These are phyloP conservation scores for Drosophila macrothrix DNA, from an alignment of 2,888 invertebrate species.

Conservation along the genomic window DNA sequence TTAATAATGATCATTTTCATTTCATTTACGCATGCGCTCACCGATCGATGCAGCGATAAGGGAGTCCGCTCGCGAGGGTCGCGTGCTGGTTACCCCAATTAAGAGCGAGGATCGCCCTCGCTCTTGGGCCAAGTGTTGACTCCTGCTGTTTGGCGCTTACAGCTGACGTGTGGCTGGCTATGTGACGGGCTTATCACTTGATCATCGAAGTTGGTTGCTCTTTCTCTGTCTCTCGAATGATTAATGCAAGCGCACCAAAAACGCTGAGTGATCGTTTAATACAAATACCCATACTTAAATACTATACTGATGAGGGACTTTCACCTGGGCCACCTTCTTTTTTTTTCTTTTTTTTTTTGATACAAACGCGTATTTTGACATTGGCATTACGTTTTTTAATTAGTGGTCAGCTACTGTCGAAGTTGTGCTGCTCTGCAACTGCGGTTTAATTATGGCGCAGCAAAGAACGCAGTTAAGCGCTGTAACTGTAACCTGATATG, in stretches of 20 bases:
- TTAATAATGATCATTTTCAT: constrained; percentile 84
- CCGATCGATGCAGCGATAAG: constrained; percentile 65
- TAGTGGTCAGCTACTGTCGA: constrained; percentile 64
- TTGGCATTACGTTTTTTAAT: constrained; percentile 62
- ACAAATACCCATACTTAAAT: constrained; percentile 22
- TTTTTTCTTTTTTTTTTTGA: background rate
- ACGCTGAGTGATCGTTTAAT: constrained; percentile 84
- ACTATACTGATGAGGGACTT: constrained; percentile 38
- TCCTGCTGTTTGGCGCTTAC: constrained; percentile 84
- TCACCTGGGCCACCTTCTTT: constrained; percentile 40
- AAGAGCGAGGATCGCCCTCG: constrained; percentile 43
- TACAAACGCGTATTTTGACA: constrained; percentile 53
- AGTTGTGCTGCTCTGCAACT: constrained; percentile 39
- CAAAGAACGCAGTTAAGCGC: constrained; percentile 55
- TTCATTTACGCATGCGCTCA: constrained; percentile 77
- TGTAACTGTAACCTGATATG: constrained; percentile 75
- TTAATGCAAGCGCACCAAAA: constrained; percentile 73
- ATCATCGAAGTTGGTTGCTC: constrained; percentile 64
- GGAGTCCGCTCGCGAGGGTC: constrained; percentile 51
- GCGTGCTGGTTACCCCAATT: constrained; percentile 58
- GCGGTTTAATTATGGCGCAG: constrained; percentile 73
- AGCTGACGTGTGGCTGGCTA: constrained; percentile 83
- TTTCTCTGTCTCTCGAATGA: constrained; percentile 50
- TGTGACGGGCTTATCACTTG: constrained; percentile 79
- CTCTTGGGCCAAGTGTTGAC: constrained; percentile 68